These are phyloP conservation scores for Gymnarchus niloticus DNA, from an alignment of 2,113 vertebrate species.

Conservation along the genomic window DNA sequence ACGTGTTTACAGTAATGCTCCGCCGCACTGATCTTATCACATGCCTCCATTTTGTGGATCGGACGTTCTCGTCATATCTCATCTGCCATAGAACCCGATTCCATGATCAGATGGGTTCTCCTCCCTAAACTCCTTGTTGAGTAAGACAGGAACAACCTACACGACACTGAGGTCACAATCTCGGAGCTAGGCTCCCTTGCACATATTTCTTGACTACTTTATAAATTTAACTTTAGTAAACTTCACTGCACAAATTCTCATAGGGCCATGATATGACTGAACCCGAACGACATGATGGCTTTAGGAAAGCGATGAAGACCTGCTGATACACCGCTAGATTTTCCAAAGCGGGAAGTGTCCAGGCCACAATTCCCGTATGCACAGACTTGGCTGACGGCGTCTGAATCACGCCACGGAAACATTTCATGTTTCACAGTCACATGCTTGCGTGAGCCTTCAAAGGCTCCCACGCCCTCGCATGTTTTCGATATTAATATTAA, in stretches of 20 bases:
- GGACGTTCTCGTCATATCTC: conserved; percentile 31
- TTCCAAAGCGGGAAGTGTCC: too few relatives aligned
- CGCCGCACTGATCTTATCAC: conserved; percentile 45
- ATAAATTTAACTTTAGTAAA: background rate
- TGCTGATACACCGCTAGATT: too few relatives aligned
- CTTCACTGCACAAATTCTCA: background rate
- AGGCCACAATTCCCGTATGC: background rate
- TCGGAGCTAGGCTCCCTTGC: background rate
- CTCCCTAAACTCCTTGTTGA: background rate
- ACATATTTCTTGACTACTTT: background rate
- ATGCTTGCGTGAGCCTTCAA: background rate
- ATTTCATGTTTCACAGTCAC: background rate
- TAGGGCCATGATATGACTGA: background rate
- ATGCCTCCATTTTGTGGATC: conserved; percentile 41
- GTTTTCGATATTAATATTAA: background rate
- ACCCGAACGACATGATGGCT: background rate
- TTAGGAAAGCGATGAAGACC: background rate
- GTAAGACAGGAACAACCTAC: background rate
- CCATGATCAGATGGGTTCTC: background rate
- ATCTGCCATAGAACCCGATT: conserved; percentile 23
- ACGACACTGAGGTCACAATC: background rate
- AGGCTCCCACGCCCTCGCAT: background rate
- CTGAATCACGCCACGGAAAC: background rate
- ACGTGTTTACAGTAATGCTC: conserved; percentile 50
- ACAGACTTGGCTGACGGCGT: background rate